Percentiles rank a stretch among this genome's conserved stretches.
phyloP scores from a whole-genome alignment of 2,888 invertebrate genomes.

The Hoplodrina ambigua region DNA sequence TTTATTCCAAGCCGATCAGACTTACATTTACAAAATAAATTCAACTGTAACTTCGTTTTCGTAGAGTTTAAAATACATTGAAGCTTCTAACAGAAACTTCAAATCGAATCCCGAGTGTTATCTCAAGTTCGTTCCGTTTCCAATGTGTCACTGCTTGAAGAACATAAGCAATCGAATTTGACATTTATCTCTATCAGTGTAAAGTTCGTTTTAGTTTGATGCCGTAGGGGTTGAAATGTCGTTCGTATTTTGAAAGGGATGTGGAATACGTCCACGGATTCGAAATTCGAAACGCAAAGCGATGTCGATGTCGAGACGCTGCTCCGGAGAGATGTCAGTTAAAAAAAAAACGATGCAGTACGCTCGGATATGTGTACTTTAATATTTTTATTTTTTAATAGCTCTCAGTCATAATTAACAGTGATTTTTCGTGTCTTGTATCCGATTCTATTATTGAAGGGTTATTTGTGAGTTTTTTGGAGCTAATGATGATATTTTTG shows the following conservation, averaged over 20 bases:
- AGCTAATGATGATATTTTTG: not conserved
- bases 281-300: slow-evolving; percentile 84
- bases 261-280: slow-evolving; percentile 80
- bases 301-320: slow-evolving; percentile 75
- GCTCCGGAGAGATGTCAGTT: slow-evolving; percentile 76
- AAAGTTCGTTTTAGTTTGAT: slow-evolving; percentile 67
- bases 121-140: slow-evolving; percentile 80
- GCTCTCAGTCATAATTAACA: slow-evolving; percentile 58
- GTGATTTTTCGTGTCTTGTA: slow-evolving; percentile 47
- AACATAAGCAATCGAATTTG: slow-evolving; percentile 68
- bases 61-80: slow-evolving; percentile 75
- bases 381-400: slow-evolving; percentile 58
- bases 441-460: slow-evolving; percentile 23
- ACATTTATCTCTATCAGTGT: slow-evolving; percentile 67
- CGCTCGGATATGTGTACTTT: slow-evolving; percentile 48
- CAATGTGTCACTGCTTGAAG: slow-evolving; percentile 73
- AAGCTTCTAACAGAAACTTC: slow-evolving; percentile 72
- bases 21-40: slow-evolving; percentile 64
- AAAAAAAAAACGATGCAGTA: slow-evolving; percentile 67
- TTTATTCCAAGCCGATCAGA: slow-evolving; percentile 82
- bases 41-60: slow-evolving; percentile 66
- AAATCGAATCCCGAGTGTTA: slow-evolving; percentile 83
- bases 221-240: slow-evolving; percentile 61
- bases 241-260: slow-evolving; percentile 69
- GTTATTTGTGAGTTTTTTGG: slow-evolving; percentile 17